Conservation (phyloP, 2,113 vertebrate species). For the Microcebus griseorufus region DNA sequence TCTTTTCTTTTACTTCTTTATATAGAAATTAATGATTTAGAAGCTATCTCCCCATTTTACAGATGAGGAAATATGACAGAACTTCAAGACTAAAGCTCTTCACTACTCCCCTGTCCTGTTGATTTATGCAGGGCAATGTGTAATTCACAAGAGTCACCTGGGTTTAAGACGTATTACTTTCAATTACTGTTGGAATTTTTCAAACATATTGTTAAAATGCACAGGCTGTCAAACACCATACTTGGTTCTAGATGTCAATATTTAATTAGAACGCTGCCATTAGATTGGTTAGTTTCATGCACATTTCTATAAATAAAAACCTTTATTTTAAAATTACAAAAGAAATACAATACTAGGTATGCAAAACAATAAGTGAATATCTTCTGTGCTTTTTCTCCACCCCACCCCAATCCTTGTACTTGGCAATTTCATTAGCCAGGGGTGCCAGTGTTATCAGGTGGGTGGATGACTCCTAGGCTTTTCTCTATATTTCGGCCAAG, state of each 20-base stretch:
- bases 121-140: not conserved
- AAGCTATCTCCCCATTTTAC: not conserved
- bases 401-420: no score
- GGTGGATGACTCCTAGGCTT: not conserved
- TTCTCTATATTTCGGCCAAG: not conserved
- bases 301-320: conserved; percentile 15
- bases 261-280: not conserved
- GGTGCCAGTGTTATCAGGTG: not conserved
- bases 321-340: not conserved
- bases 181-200: not conserved
- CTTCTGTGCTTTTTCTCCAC: not conserved
- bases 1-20: not conserved
- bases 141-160: not conserved
- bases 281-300: not conserved
- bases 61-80: not conserved
- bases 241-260: not conserved
- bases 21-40: not conserved
- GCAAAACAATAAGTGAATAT: not conserved
- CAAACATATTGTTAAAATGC: not conserved
- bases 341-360: not conserved
- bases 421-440: not conserved
- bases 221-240: not conserved
- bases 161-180: not conserved
- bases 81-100: not conserved
- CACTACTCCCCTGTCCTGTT: not conserved